A percentile compares a stretch with the other conserved stretches of the same genome.
These are phyloP conservation scores for Gymnoscopelus microlampas DNA, from an alignment of 2,797 vertebrate genomes.

Conservation along the genomic window DNA sequence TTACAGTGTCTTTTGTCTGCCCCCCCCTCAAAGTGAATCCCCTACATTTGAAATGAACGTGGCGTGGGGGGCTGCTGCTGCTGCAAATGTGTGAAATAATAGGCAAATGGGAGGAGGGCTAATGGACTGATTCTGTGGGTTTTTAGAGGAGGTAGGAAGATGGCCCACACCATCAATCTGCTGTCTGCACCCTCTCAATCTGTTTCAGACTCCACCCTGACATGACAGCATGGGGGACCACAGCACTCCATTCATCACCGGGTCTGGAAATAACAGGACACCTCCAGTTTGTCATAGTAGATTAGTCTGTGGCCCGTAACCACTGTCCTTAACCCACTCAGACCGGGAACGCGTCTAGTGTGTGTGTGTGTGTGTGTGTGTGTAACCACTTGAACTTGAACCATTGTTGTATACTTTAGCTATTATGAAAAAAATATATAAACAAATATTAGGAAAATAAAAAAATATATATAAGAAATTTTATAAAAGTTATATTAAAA, in stretches of 20 bases:
- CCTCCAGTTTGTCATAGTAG: constrained; percentile 85
- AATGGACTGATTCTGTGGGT: constrained; percentile 77
- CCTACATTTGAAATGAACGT: constrained; percentile 36
- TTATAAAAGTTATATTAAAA: too few species aligned
- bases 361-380: too few species aligned
- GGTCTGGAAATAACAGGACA: constrained; percentile 84
- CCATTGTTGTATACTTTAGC: too few species aligned
- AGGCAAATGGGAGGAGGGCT: constrained; percentile 72
- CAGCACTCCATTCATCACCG: constrained; percentile 81
- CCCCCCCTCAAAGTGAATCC: constrained; percentile 24
- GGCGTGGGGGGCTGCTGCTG: constrained; percentile 31
- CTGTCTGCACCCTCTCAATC: constrained; percentile 79
- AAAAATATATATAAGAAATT: too few species aligned
- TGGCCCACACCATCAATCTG: constrained; percentile 76
- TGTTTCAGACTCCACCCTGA: constrained; percentile 81
- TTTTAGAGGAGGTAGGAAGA: constrained; percentile 68
- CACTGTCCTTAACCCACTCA: constrained; percentile 67
- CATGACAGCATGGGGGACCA: constrained; percentile 80
- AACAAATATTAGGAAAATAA: too few species aligned
- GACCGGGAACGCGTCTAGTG: too few species aligned
- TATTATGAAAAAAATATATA: too few species aligned
- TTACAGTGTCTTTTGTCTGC: background rate
- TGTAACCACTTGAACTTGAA: too few species aligned
- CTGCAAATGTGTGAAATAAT: constrained; percentile 50
- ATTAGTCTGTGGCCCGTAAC: constrained; percentile 85